Evolutionary conservation across 2,888 invertebrate genomes (phyloP).

Genomic region (Lasioglossum vierecki): DNA sequence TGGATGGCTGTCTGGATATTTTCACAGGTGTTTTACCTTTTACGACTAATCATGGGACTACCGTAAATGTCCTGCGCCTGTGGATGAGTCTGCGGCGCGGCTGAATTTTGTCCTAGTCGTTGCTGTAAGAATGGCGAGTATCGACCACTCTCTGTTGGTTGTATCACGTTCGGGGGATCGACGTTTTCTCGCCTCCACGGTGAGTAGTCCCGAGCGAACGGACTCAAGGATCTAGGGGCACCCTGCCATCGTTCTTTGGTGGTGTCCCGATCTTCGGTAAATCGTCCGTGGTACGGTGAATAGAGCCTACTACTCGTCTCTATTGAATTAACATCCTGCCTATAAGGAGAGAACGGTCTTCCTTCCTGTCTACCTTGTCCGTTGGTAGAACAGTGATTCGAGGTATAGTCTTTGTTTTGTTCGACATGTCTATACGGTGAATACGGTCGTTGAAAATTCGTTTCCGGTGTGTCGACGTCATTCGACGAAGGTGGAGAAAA

Average conservation of each 20-base stretch:
- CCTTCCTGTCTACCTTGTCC: conserved; percentile 66
- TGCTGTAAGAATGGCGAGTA: conserved; percentile 80
- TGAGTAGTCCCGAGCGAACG: conserved; percentile 82
- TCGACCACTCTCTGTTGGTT: conserved; percentile 76
- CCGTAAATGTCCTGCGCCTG: conserved; percentile 80
- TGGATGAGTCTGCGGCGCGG: conserved; percentile 78
- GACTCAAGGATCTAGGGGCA: conserved; percentile 79
- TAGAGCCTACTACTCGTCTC: conserved; percentile 72
- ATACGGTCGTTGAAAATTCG: conserved; percentile 76
- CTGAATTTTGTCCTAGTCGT: conserved; percentile 75
- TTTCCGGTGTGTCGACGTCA: conserved; percentile 69
- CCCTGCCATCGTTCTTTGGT: conserved; percentile 79
- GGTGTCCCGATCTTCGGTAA: conserved; percentile 73
- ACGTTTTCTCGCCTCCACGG: conserved; percentile 83
- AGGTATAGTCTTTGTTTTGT: conserved; percentile 65
- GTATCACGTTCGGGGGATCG: conserved; percentile 82
- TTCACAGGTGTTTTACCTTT: conserved; percentile 75
- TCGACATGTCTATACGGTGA: conserved; percentile 76
- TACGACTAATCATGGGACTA: conserved; percentile 82
- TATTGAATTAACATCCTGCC: conserved; percentile 70
- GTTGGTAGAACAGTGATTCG: conserved; percentile 69
- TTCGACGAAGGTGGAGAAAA: conserved; percentile 77
- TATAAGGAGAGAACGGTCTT: conserved; percentile 72
- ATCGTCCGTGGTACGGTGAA: conserved; percentile 76
- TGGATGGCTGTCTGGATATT: neutral